Evolutionary conservation across 2,888 invertebrate species (phyloP).

Genomic region (Ichneumon xanthorius): DNA sequence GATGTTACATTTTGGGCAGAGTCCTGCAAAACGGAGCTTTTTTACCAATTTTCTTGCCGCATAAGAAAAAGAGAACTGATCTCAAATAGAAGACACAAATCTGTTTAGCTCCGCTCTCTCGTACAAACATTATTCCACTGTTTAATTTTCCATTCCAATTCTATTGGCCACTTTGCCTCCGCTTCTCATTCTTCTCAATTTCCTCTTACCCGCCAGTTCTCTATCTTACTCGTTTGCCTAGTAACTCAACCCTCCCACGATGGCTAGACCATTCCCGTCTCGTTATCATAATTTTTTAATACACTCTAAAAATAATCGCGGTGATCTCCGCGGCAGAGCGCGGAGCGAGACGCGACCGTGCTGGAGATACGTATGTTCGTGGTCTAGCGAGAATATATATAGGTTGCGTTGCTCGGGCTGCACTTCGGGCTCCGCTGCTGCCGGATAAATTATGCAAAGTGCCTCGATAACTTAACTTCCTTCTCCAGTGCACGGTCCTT

Average conservation of each 20-base stretch:
- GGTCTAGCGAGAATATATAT: conserved; percentile 10
- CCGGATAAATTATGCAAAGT: conserved; percentile 78
- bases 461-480: conserved; percentile 75
- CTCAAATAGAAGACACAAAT: too few species aligned
- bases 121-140: neutral
- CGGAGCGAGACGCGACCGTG: neutral
- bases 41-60: too few species aligned
- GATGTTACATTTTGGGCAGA: too few species aligned
- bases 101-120: too few species aligned
- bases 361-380: neutral
- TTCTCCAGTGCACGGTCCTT: conserved; percentile 42
- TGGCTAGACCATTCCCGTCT: conserved; percentile 42
- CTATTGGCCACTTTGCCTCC: conserved; percentile 18
- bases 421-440: conserved; percentile 33
- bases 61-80: too few species aligned
- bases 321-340: conserved; percentile 35
- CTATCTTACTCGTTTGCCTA: conserved; percentile 22
- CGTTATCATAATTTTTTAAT: conserved; percentile 62
- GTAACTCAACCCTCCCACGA: conserved; percentile 11
- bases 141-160: conserved; percentile 23
- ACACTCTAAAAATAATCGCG: conserved; percentile 58
- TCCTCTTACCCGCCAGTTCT: neutral
- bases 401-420: conserved; percentile 6
- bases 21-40: too few species aligned
- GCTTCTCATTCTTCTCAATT: neutral